A percentile compares a stretch with the other conserved stretches of the same genome.
Evolutionary conservation across 2,113 vertebrate species (phyloP).

Genomic region (Agapornis roseicollis): DNA sequence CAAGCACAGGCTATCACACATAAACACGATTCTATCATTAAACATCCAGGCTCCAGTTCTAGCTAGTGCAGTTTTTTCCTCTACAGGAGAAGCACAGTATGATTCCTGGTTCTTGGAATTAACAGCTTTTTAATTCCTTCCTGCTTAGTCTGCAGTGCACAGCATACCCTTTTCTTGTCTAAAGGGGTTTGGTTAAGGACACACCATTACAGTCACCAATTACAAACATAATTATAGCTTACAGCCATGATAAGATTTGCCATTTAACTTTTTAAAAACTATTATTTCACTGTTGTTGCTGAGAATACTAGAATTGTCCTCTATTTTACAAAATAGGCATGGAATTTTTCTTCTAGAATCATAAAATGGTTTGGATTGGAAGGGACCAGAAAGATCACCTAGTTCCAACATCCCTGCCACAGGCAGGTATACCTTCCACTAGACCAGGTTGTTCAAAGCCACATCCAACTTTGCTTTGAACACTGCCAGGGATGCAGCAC

Average conservation of each 20-base stretch:
- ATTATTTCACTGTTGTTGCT: not conserved
- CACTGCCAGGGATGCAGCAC: not conserved
- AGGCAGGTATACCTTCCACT: not conserved
- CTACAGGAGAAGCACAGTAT: fast-evolving
- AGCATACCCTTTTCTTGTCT: not conserved
- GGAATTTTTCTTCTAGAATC: not conserved
- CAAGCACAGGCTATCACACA: not conserved
- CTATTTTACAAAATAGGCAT: not conserved
- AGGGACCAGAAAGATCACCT: not conserved
- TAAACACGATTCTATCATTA: not conserved
- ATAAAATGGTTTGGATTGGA: not conserved
- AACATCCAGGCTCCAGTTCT: not conserved
- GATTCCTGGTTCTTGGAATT: not conserved
- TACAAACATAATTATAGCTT: not conserved
- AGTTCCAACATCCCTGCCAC: not conserved
- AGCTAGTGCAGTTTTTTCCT: not conserved
- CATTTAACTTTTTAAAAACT: not conserved
- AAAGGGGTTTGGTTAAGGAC: not conserved
- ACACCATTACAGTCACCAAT: not conserved
- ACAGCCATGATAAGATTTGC: not conserved
- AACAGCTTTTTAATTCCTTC: not conserved
- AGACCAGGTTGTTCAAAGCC: not conserved
- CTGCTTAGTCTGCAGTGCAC: not conserved
- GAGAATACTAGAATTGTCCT: not conserved
- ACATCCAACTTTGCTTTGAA: not conserved